Evolutionary conservation across 2,797 vertebrate genomes (phyloP), one percentile per base, ranked within the genome.

Genomic region (Euphonia xanthogaster): DNA sequence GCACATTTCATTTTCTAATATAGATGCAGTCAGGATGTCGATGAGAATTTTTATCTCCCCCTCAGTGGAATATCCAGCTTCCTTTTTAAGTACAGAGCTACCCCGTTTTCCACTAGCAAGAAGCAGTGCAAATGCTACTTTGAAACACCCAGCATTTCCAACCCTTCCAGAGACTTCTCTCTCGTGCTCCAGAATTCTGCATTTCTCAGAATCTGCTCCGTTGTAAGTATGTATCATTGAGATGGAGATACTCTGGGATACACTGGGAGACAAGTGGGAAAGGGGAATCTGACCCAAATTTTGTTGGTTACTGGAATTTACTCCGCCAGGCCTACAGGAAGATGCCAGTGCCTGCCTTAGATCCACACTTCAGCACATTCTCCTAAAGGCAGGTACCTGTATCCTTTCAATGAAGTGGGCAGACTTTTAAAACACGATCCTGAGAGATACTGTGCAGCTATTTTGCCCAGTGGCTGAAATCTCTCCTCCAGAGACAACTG

Each of bases 61-160:
- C 82, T 90, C 24, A 51, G 72, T 37, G 68, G 68, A 91, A 90
- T 68, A 96, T 60, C 39, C 65, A 95, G 68, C 62, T 94, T 92
- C 81, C 68, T 95, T 93, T 81, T 67, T 95, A 94, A 93, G 88
- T 84, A 88, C 45, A 86, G 53, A 94, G 79, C 35, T 58, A 62
- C 44, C 31, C 44, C 2, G 1, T 58, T 90, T 88, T 91, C 79
- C 79, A 90, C 50, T 61, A 75, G 65, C 75, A 68, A 80, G 61
- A 77, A 60, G 65, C 50, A 50, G 30, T 54, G 35, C 45, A 71
- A 83, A 80, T 89, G 82, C 57, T 60, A 42, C 74, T 91, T 77
- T 61, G 65, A 88, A 88, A 83, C 20, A 39, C 81, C 51, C 25
- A 30, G 18, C 31, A 8, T 57, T 91, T 80, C 65, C 57, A 86